A percentile compares a stretch with the other conserved stretches of the same genome.
Evolutionary conservation across 2,888 invertebrate species (phyloP).

Genomic region (Erpobdella octoculata): DNA sequence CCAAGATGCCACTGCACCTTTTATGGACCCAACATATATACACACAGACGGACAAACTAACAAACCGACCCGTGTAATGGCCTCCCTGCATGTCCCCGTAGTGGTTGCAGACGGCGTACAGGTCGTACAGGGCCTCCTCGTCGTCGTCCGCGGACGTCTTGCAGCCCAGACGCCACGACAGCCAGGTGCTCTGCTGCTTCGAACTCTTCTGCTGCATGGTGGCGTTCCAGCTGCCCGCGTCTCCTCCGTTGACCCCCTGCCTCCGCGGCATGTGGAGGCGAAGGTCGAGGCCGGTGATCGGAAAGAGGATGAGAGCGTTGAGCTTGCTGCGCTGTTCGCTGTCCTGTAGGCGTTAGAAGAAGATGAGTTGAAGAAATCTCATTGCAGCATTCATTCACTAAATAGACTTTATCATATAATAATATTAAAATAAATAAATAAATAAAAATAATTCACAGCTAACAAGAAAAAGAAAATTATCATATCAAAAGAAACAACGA

Average conservation of each 20-base stretch:
- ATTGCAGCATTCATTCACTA: too few species aligned
- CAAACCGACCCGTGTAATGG: constrained; percentile 73
- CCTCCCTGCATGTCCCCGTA: constrained; percentile 86
- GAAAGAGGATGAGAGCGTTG: constrained; percentile 87
- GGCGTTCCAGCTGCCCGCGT: neutral
- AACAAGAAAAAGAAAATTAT: neutral
- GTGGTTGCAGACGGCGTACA: constrained; percentile 90
- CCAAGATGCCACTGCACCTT: too few species aligned
- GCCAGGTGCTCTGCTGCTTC: constrained; percentile 2
- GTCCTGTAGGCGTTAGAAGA: neutral
- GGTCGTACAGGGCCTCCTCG: constrained; percentile 72
- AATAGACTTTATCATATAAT: too few species aligned
- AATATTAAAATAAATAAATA: too few species aligned
- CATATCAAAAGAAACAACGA: too few species aligned
- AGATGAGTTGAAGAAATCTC: neutral
- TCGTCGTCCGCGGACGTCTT: constrained; percentile 30
- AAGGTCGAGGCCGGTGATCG: constrained; percentile 72
- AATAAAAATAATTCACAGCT: neutral
- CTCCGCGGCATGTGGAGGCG: neutral
- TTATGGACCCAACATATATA: too few species aligned
- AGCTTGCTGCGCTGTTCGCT: constrained; percentile 65
- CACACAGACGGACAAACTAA: neutral
- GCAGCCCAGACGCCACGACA: constrained; percentile 28
- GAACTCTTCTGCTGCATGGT: neutral
- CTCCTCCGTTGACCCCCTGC: neutral